Percentiles rank a stretch among this genome's conserved stretches.
Conservation (phyloP, 1,140 invertebrate species). For the Sarcophaga bullata region DNA sequence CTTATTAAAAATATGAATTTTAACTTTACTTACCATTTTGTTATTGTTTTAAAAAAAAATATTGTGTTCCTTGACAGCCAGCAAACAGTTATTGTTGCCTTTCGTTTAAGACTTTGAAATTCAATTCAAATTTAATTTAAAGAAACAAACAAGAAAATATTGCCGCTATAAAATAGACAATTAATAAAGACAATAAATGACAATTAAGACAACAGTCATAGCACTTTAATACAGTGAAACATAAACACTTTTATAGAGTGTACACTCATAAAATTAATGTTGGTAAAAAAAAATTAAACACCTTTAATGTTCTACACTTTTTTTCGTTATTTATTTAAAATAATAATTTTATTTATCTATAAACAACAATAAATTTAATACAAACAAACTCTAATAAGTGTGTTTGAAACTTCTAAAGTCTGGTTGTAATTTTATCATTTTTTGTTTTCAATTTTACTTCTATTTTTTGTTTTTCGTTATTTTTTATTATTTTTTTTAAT, state of each 20-base stretch:
- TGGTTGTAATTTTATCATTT: background rate
- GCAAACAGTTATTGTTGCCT: background rate
- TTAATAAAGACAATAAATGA: slow-evolving; percentile 18
- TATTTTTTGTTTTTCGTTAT: too few relatives aligned
- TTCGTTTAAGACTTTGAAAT: background rate
- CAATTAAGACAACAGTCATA: background rate
- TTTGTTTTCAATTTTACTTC: background rate
- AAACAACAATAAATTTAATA: background rate
- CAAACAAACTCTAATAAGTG: background rate
- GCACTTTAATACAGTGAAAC: slow-evolving; percentile 5
- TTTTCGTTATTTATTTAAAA: too few relatives aligned
- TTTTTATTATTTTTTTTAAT: too few relatives aligned
- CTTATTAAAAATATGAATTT: too few relatives aligned
- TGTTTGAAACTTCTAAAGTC: slow-evolving; percentile 1
- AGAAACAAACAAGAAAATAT: background rate
- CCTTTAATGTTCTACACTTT: background rate
- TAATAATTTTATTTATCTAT: too few relatives aligned
- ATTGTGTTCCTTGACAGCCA: background rate
- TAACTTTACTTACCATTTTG: background rate
- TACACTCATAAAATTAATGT: background rate
- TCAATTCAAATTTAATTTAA: background rate
- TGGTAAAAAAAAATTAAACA: background rate
- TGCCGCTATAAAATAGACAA: background rate
- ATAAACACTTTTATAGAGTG: background rate
- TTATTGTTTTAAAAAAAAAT: background rate